Base-by-base conservation (phyloP, 2,797 vertebrate genomes). In the Tragelaphus eurycerus region DNA sequence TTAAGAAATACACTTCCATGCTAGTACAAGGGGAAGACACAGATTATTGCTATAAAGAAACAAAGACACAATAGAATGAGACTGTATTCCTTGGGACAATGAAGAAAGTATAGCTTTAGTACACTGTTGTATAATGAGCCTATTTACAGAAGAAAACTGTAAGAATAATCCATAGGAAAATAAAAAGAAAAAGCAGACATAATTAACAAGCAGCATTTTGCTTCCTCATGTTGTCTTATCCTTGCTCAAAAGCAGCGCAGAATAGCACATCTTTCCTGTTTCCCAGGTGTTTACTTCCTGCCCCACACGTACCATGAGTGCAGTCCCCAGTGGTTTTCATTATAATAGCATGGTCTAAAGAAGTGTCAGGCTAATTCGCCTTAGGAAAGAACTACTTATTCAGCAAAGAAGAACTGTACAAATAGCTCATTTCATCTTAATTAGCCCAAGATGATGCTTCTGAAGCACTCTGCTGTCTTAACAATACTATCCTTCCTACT, bases 381-480 rank as follows among this genome's bases (percentile, higher is more conserved):
- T 97, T 89, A 67, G 62, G 64, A 86, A 93, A 93, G 83, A 97
- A 88, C 31, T 50, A 62, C 95, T 97, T 93, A 92, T 31, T 93
- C 34, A 34, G 64, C 79, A 93, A 95, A 94, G 84, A 93, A 89
- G 64, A 96, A 54, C 74, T 78, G 57, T 19, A 57, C 48, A 67
- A 97, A 89, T 64, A 93, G 94, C 92, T 98, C 74, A 59, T 89
- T 97, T 97, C 96, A 93, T 97, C 97, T 95, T 97, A 97, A 97
- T 98, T 97, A 98, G 97, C 81, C 62, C 67, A 81, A 71, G 88
- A 94, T 29, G 78, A 85, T 93, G 86, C 48, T 74, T 97, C 94
- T 93, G 95, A 97, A 97, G 94, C 71, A 84, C 34, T 95, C 83
- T 43, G 57, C 79, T 93, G 84, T 85, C 93, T 97, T 89, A 94